Percentiles rank a stretch among this genome's conserved stretches.
Conservation (phyloP, 92 coral and sea anemone species). For the Phenganax subtilis region DNA sequence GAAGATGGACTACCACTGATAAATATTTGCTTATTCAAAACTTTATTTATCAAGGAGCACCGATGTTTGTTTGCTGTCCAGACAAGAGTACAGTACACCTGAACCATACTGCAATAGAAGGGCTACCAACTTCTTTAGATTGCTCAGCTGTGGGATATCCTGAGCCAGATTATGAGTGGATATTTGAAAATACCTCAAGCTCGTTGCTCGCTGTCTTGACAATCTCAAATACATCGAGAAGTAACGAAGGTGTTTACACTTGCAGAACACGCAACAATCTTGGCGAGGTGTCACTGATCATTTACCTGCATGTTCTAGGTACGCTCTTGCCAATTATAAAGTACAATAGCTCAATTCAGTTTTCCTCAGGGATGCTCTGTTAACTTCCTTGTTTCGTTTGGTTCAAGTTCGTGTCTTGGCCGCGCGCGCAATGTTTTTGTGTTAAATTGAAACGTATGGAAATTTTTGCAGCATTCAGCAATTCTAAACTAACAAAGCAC, state of each 20-base stretch:
- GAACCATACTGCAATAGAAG: conserved; percentile 27
- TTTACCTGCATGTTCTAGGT: conserved; percentile 23
- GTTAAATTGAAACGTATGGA: no score
- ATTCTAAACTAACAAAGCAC: no score
- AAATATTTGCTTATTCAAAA: background rate
- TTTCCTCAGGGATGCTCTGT: no score
- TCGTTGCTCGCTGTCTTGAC: conserved; percentile 1
- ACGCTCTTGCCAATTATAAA: background rate
- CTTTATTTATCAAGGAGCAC: conserved; percentile 5
- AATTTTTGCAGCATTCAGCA: no score
- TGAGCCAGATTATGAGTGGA: conserved; percentile 24
- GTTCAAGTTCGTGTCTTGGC: no score
- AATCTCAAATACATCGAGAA: background rate
- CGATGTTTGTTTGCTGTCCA: conserved; percentile 24
- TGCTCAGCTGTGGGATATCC: conserved; percentile 40
- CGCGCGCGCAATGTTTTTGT: no score
- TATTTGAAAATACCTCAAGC: conserved; percentile 13
- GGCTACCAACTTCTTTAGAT: conserved; percentile 5
- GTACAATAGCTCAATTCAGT: no score
- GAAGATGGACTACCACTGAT: background rate
- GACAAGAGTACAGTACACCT: background rate
- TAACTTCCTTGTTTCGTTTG: no score
- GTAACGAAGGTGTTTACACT: conserved; percentile 53
- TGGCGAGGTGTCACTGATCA: conserved; percentile 46
- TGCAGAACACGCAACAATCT: conserved; percentile 61